A percentile compares a stretch with the other conserved stretches of the same genome.
phyloP scores from a whole-genome alignment of 2,797 vertebrate species.

The Carcharodon carcharias region DNA sequence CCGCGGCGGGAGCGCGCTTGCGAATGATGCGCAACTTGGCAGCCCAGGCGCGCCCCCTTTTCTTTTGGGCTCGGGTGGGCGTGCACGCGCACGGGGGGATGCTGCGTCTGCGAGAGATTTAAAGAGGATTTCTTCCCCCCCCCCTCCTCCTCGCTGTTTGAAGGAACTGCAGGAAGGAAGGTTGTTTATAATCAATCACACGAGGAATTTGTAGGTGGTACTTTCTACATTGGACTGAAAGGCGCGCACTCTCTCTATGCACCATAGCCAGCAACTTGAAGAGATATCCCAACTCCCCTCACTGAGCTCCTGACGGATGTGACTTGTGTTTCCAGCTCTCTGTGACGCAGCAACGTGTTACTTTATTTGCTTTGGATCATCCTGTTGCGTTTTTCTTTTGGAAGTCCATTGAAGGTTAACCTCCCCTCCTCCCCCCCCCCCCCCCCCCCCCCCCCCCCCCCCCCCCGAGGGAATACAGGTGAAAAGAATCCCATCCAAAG shows the following conservation, averaged over 20 bases:
- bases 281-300: neutral
- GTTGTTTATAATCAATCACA: neutral
- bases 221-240: neutral
- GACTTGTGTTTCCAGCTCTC: neutral
- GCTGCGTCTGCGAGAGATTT: neutral
- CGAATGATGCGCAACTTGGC: slow-evolving; percentile 30
- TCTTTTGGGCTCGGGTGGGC: neutral
- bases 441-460: too few relatives aligned
- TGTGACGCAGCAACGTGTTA: slow-evolving; percentile 26
- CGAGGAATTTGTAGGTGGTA: neutral
- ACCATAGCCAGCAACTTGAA: neutral
- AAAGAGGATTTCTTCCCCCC: neutral
- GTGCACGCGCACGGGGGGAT: neutral
- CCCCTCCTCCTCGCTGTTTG: neutral
- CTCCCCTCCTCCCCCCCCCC: too few relatives aligned
- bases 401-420: neutral
- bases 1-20: neutral
- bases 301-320: neutral
- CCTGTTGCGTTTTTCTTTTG: neutral
- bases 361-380: neutral
- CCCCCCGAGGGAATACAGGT: neutral
- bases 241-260: too few relatives aligned
- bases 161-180: neutral
- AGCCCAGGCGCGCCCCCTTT: neutral
- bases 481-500: neutral